Conservation (phyloP, 64 coral and sea anemone genomes). For the Trachythela sp. region DNA sequence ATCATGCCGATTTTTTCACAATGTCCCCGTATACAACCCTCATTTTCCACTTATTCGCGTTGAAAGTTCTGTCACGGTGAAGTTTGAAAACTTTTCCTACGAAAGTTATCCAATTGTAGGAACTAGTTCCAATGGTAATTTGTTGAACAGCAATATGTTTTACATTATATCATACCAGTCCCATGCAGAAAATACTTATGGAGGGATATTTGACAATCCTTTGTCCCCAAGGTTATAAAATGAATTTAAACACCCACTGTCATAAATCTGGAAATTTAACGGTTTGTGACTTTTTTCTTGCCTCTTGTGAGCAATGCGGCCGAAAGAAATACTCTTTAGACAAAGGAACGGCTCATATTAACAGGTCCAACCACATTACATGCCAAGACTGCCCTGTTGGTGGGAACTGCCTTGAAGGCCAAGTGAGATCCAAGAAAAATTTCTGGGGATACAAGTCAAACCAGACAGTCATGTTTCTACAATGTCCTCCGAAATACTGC, state of each 20-base stretch:
- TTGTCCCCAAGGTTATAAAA: not conserved
- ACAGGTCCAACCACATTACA: not conserved
- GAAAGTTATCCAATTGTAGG: too few relatives aligned
- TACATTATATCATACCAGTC: not conserved
- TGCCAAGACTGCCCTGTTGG: not conserved
- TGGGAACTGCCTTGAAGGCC: not conserved
- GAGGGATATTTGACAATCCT: not conserved
- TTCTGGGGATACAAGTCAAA: not conserved
- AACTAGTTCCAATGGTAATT: too few relatives aligned
- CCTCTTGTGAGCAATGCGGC: not conserved
- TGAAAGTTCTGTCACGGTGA: too few relatives aligned
- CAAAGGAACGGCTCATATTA: not conserved
- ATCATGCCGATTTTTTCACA: too few relatives aligned
- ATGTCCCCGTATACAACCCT: too few relatives aligned
- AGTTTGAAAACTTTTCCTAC: too few relatives aligned
- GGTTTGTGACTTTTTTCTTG: not conserved
- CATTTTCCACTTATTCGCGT: too few relatives aligned
- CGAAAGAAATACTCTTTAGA: not conserved
- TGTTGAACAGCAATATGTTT: too few relatives aligned
- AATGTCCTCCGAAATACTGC: not conserved
- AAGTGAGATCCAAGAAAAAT: not conserved
- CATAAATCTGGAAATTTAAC: not conserved
- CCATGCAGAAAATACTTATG: slow-evolving; percentile 8
- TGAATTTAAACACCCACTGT: not conserved
- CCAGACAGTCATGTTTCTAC: not conserved